A percentile compares a stretch with the other conserved stretches of the same genome.
Evolutionary conservation across 2,113 vertebrate species (phyloP).

Genomic region (Gulo gulo): DNA sequence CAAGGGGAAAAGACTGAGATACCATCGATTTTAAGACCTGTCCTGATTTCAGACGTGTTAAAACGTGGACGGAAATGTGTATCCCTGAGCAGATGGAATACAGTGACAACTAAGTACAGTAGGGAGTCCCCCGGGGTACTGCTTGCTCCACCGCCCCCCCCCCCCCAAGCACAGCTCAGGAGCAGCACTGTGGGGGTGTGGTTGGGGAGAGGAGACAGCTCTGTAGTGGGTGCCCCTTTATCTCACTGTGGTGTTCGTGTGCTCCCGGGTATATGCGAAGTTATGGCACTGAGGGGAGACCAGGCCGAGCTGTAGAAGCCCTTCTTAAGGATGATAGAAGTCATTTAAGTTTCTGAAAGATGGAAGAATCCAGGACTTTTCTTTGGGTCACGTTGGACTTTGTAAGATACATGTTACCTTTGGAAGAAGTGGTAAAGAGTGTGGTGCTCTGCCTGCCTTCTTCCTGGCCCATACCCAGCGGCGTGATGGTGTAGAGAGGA

Average conservation of each 20-base stretch:
- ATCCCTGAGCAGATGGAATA: neutral
- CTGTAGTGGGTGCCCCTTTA: neutral
- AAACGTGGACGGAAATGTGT: neutral
- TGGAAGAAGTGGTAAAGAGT: neutral
- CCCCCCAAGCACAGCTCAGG: fast-evolving
- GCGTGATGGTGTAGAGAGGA: neutral
- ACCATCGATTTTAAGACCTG: neutral
- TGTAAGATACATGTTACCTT: neutral
- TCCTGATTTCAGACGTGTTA: neutral
- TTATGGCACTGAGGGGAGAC: neutral
- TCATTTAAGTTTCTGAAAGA: neutral
- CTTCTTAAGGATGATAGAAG: neutral
- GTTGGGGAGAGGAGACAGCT: too few species aligned
- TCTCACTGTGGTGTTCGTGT: too few species aligned
- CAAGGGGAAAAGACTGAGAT: neutral
- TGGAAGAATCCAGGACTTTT: neutral
- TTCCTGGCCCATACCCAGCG: fast-evolving
- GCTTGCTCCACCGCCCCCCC: fast-evolving
- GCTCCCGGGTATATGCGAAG: neutral
- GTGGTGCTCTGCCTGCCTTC: neutral
- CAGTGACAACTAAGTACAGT: neutral
- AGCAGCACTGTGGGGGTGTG: too few species aligned
- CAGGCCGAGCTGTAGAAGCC: neutral
- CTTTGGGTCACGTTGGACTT: neutral
- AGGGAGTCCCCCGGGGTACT: neutral